Conservation (phyloP, 2,888 invertebrate genomes). For the Athripsodes cinereus region DNA sequence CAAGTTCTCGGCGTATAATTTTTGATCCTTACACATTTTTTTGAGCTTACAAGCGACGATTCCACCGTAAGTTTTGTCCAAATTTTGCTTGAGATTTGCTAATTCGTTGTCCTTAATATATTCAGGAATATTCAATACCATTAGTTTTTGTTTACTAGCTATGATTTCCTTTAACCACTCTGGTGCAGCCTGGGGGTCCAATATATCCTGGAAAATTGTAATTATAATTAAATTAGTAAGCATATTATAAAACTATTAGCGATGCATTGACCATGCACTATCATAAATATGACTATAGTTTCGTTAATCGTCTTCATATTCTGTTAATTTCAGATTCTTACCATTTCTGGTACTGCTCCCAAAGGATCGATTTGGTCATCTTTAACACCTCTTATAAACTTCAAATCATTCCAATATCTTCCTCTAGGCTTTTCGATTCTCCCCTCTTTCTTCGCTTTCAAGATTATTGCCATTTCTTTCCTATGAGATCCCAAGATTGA, state of each 20-base stretch:
- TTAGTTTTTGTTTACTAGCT: conserved; percentile 11
- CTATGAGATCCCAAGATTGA: conserved; percentile 19
- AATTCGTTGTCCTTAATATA: too few species aligned
- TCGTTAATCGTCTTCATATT: too few species aligned
- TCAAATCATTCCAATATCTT: conserved; percentile 26
- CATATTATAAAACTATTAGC: too few species aligned
- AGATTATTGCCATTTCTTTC: conserved; percentile 17
- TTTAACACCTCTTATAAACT: conserved; percentile 22
- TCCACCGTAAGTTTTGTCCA: conserved; percentile 1
- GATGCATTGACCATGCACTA: too few species aligned
- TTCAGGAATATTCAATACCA: not conserved
- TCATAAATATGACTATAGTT: too few species aligned
- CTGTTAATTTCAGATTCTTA: too few species aligned
- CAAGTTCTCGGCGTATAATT: conserved; percentile 22
- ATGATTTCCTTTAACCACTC: conserved; percentile 16
- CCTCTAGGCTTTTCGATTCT: conserved; percentile 18
- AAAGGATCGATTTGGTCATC: conserved; percentile 24
- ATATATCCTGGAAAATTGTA: conserved; percentile 18
- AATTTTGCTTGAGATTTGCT: too few species aligned
- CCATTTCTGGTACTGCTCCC: conserved; percentile 24
- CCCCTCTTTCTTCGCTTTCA: conserved; percentile 17
- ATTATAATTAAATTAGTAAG: not conserved
- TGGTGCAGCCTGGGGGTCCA: conserved; percentile 21
- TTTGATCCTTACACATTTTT: conserved; percentile 25
- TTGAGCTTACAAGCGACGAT: conserved; percentile 21